A percentile compares a stretch with the other conserved stretches of the same genome.
These are phyloP conservation scores for Tenebrosternarchus preto DNA, from an alignment of 2,113 vertebrate species.

Conservation along the genomic window DNA sequence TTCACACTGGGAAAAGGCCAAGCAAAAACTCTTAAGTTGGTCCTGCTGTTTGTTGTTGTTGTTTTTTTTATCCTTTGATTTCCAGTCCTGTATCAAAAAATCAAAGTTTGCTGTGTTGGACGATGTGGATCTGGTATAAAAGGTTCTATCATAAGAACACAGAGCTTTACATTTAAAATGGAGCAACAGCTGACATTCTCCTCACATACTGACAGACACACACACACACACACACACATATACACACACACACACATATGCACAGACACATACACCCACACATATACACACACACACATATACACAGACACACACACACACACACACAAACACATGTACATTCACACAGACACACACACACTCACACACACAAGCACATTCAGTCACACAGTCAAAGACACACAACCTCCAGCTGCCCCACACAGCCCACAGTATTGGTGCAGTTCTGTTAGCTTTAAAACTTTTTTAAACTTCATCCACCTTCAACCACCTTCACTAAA, in stretches of 20 bases:
- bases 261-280: conserved; percentile 6
- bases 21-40: neutral
- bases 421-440: no score
- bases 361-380: neutral
- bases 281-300: neutral
- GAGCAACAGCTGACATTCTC: conserved; percentile 37
- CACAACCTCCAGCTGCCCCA: no score
- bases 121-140: neutral
- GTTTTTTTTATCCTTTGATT: neutral
- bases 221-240: neutral
- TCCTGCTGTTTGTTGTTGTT: neutral
- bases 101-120: neutral
- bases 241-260: neutral
- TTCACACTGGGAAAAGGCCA: neutral
- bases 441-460: no score
- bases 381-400: neutral
- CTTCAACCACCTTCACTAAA: no score
- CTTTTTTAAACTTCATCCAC: no score
- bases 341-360: neutral
- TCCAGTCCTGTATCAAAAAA: neutral
- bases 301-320: neutral
- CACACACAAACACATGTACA: neutral
- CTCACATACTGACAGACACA: neutral
- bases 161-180: conserved; percentile 77
- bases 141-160: conserved; percentile 70